These are phyloP conservation scores for Drosophila anceps DNA, from an alignment of 2,888 invertebrate genomes.

Conservation along the genomic window DNA sequence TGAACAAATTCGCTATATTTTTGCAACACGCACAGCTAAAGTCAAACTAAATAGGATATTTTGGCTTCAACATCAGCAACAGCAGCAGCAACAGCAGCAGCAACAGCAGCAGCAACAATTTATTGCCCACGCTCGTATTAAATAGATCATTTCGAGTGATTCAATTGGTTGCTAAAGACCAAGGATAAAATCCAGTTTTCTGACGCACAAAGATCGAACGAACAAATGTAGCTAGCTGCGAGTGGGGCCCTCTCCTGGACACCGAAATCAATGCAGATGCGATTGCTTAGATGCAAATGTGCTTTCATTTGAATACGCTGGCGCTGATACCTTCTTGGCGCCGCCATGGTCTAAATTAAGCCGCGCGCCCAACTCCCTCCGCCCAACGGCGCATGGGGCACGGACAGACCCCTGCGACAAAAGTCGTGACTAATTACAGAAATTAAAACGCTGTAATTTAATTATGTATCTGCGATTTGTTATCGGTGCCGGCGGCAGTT, in stretches of 20 bases:
- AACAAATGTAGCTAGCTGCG: constrained; percentile 19
- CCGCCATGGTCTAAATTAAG: constrained; percentile 36
- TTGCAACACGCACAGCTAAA: constrained; percentile 60
- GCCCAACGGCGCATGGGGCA: constrained; percentile 4
- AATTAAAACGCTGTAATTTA: constrained; percentile 86
- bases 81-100: constrained; percentile 10
- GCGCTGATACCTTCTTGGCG: constrained; percentile 65
- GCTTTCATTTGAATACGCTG: constrained; percentile 57
- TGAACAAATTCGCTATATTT: constrained; percentile 22
- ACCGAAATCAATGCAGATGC: constrained; percentile 45
- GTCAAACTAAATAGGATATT: constrained; percentile 70
- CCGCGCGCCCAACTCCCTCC: not conserved
- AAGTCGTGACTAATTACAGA: constrained; percentile 86
- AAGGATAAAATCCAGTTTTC: constrained; percentile 26
- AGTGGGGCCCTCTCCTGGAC: constrained; percentile 23
- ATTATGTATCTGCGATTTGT: constrained; percentile 85
- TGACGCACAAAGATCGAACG: constrained; percentile 39
- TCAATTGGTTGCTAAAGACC: constrained; percentile 33
- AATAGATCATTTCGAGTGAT: constrained; percentile 77
- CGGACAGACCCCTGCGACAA: constrained; percentile 59
- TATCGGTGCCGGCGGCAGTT: constrained; percentile 77
- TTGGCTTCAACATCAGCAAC: constrained; percentile 30
- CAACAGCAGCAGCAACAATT: constrained; percentile 44
- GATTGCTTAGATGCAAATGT: constrained; percentile 66
- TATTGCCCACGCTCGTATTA: constrained; percentile 63